phyloP scores from a whole-genome alignment of 2,797 vertebrate species.

The Takifugu rubripes region DNA sequence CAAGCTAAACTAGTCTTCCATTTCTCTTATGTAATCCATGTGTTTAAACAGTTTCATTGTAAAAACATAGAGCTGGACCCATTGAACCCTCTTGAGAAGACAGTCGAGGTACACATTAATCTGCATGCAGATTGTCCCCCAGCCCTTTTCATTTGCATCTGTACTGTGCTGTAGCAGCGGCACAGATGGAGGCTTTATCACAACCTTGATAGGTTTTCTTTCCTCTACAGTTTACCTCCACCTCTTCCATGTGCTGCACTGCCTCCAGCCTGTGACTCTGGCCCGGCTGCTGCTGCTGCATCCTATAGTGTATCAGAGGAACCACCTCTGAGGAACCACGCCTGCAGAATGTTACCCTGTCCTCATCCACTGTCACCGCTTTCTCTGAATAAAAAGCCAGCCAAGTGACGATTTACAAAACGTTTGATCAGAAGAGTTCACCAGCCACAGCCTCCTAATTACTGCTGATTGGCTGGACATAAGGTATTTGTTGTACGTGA shows the following conservation, averaged over 20 bases:
- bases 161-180: constrained; percentile 5
- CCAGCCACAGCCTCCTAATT: no score
- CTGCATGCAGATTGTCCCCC: constrained; percentile 25
- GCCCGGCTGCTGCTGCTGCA: constrained; percentile 27
- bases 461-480: no score
- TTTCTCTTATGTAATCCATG: background rate
- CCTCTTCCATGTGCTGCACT: constrained; percentile 12
- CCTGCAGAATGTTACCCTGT: constrained; percentile 6
- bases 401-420: no score
- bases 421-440: no score
- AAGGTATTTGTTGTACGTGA: no score
- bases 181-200: constrained; percentile 20
- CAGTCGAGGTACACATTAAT: constrained; percentile 18
- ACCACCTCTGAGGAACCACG: constrained; percentile 16
- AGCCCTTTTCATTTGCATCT: constrained; percentile 33
- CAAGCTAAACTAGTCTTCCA: constrained; percentile 12
- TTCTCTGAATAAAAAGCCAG: background rate
- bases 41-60: background rate
- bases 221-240: constrained; percentile 9
- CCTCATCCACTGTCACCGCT: background rate
- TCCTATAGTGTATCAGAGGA: constrained; percentile 20
- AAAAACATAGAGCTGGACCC: constrained; percentile 5
- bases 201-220: constrained; percentile 8
- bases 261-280: constrained; percentile 25
- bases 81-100: constrained; percentile 5